Base-by-base conservation (phyloP, 1,140 invertebrate genomes). In the Aphelinus atriplicis region DNA sequence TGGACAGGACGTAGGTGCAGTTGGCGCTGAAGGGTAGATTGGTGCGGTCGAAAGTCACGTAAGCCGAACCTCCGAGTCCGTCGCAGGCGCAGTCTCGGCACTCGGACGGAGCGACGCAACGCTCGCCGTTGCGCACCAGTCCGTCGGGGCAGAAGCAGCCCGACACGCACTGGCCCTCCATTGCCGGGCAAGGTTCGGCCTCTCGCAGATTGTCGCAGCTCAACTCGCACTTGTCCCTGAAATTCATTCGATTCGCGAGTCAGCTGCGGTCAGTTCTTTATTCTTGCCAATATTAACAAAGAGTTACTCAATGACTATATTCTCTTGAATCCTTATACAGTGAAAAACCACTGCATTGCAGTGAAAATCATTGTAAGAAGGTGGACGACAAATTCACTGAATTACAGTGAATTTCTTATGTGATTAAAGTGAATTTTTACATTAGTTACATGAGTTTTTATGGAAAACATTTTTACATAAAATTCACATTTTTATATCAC, bases 111-210 rank as follows among this genome's bases (percentile, higher is more conserved):
- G 90, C 87, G 1, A 96, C 89, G 79, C 95, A 96, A 3, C 86
- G 83, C 5, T 94, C 90, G 5, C 90, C 92, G 79, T 92, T 91
- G 1, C 93, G 88, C 0, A 96, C 92, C 43, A 90, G 90, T 61
- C 94, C 94, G 60, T 93, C 91, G 1, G 94, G 94, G 81, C 95
- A 96, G 84, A 94, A 96, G 84, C 95, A 96, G 53, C 95, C 95
- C 1, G 93, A 90, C 82, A 94, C 94, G 82, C 95, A 96, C 9
- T 90, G 88, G 7, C 91, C 90, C 1, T 90, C 87, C 57, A 91
- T 87, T 45, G 86, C 77, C 0, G 93, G 90, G 80, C 94, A 95
- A 0, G 90, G 82, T 67, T 91, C 87, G 5, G 88, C 84, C 51
- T 90, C 85, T 55, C 89, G 87, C 51, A 93, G 78, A 71, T 90